A percentile compares a stretch with the other conserved stretches of the same genome.
Conservation (phyloP, 2,888 invertebrate genomes). For the Tupiocoris notatus region DNA sequence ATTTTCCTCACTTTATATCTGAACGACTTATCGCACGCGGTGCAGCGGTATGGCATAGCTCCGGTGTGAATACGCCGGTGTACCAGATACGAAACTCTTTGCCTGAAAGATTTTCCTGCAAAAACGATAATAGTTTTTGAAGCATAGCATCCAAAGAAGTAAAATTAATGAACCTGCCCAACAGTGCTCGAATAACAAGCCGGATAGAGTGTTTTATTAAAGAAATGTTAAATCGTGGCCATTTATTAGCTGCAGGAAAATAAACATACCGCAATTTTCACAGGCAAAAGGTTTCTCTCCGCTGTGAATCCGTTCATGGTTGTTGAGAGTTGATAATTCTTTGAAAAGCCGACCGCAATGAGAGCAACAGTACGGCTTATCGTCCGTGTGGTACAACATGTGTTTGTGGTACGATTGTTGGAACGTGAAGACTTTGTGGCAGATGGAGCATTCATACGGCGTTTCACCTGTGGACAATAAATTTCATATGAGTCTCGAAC, state of each 20-base stretch:
- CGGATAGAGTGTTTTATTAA: no score
- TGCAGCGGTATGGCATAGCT: conserved; percentile 82
- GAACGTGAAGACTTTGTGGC: conserved; percentile 83
- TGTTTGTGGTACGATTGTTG: conserved; percentile 89
- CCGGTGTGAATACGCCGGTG: conserved; percentile 82
- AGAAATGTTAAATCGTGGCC: no score
- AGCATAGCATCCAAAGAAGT: background rate
- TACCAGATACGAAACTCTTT: conserved; percentile 80
- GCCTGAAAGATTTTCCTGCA: conserved; percentile 81
- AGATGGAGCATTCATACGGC: conserved; percentile 78
- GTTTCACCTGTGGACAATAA: conserved; percentile 67
- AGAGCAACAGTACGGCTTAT: conserved; percentile 73
- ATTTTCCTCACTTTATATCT: conserved; percentile 67
- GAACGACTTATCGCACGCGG: conserved; percentile 75
- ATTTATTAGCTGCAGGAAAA: no score
- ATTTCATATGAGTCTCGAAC: no score
- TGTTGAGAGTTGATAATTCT: conserved; percentile 81
- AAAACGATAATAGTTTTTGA: background rate
- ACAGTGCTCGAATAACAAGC: background rate
- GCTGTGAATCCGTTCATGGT: conserved; percentile 79
- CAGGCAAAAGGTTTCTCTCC: conserved; percentile 85
- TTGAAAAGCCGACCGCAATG: conserved; percentile 82
- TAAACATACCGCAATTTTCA: conserved; percentile 74
- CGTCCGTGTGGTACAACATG: conserved; percentile 80
- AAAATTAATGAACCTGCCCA: background rate